Conservation (phyloP, 1,140 invertebrate genomes). For the Panagrolaimus sp. region DNA sequence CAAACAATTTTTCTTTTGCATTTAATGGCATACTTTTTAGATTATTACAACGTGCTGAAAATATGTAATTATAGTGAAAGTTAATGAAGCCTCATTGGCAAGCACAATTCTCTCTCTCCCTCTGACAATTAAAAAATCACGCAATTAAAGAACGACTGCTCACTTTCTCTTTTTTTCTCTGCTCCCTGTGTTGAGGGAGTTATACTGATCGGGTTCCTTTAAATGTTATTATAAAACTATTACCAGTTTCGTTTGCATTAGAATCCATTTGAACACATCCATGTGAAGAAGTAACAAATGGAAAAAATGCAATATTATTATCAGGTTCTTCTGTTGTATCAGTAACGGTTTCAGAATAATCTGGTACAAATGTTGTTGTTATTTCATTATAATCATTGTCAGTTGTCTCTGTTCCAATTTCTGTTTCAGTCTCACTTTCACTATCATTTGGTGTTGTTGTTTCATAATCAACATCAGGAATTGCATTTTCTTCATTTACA, state of each 20-base stretch:
- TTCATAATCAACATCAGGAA: neutral
- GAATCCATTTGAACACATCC: neutral
- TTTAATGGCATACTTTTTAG: neutral
- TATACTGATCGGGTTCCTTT: too few relatives aligned
- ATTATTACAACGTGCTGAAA: constrained; percentile 5
- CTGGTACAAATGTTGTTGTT: neutral
- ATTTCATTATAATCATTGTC: neutral
- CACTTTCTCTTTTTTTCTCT: too few relatives aligned
- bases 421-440: neutral
- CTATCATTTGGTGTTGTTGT: neutral
- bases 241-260: neutral
- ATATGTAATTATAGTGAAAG: neutral
- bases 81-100: too few relatives aligned
- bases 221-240: neutral
- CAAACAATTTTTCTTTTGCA: neutral
- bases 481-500: neutral
- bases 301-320: neutral
- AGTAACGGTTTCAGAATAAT: neutral
- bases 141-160: too few relatives aligned
- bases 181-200: too few relatives aligned
- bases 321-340: neutral
- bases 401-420: neutral
- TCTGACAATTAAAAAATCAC: too few relatives aligned
- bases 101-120: too few relatives aligned
- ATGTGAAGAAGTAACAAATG: neutral